Percentiles rank a stretch among this genome's conserved stretches.
Evolutionary conservation across 2,113 vertebrate genomes (phyloP).

Genomic region (Ophiodon elongatus): DNA sequence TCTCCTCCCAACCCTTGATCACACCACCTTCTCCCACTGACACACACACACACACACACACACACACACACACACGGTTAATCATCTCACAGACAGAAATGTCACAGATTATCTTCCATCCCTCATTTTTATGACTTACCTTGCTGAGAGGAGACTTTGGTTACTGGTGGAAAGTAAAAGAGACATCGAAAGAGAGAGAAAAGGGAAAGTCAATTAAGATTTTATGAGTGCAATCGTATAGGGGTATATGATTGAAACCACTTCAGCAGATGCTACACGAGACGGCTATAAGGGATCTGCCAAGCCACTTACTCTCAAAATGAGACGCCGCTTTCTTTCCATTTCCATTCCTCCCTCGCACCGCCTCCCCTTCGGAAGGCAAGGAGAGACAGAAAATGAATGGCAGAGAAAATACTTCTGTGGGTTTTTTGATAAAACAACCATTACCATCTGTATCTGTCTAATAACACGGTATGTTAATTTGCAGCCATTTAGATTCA

Average conservation of each 20-base stretch:
- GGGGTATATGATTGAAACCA: conserved; percentile 72
- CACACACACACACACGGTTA: conserved; percentile 37
- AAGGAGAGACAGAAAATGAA: conserved; percentile 64
- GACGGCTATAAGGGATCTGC: conserved; percentile 70
- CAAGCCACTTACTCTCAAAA: conserved; percentile 87
- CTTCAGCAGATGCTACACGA: conserved; percentile 80
- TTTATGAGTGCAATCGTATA: conserved; percentile 74
- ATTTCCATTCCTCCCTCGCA: conserved; percentile 76
- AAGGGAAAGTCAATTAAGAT: conserved; percentile 77
- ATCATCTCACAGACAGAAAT: conserved; percentile 7
- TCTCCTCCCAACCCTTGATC: conserved; percentile 91
- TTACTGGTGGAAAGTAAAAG: conserved; percentile 75
- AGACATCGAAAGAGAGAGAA: conserved; percentile 64
- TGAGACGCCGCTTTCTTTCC: conserved; percentile 86
- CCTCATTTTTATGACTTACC: conserved; percentile 72
- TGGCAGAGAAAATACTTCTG: conserved; percentile 64
- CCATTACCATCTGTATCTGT: conserved; percentile 68
- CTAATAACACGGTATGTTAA: conserved; percentile 71
- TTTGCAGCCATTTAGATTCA: conserved; percentile 67
- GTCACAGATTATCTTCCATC: conserved; percentile 27
- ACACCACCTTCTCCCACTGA: conserved; percentile 86
- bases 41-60: conserved; percentile 49
- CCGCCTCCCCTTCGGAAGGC: conserved; percentile 70
- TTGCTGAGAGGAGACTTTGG: conserved; percentile 82
- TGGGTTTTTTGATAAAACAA: conserved; percentile 67